Conservation (phyloP, 2,113 vertebrate species). For the Pimephales promelas region DNA sequence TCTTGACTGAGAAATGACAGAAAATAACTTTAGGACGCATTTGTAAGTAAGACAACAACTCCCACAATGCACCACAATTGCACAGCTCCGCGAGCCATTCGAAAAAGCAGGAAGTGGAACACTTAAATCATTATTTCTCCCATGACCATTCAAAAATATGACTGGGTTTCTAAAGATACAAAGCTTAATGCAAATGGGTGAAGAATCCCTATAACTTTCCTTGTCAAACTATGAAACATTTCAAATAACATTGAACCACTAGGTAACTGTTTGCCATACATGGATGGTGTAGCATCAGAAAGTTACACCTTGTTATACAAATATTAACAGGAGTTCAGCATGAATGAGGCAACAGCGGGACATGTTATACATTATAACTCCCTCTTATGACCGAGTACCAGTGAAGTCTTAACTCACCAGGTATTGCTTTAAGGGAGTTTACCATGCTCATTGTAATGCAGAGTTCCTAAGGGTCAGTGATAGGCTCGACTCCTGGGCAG, state of each 20-base stretch:
- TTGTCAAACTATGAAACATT: constrained; percentile 24
- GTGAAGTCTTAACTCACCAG: neutral
- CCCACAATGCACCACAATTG: too few relatives aligned
- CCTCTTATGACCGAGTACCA: neutral
- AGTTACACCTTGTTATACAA: neutral
- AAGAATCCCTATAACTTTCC: too few relatives aligned
- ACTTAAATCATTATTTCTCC: too few relatives aligned
- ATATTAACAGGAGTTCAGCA: constrained; percentile 1
- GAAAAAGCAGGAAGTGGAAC: too few relatives aligned
- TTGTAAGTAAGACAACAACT: too few relatives aligned
- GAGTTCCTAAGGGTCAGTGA: constrained; percentile 49
- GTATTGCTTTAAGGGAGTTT: constrained; percentile 3
- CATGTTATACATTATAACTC: neutral
- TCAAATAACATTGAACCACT: neutral
- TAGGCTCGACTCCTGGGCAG: constrained; percentile 36
- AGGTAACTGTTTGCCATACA: neutral
- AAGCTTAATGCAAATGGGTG: too few relatives aligned
- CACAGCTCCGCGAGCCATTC: too few relatives aligned
- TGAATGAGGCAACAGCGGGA: neutral
- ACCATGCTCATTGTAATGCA: constrained; percentile 8
- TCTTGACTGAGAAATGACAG: too few relatives aligned
- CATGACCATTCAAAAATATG: too few relatives aligned
- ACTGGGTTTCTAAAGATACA: too few relatives aligned
- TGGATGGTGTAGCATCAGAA: neutral
- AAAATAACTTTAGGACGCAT: too few relatives aligned